These are phyloP conservation scores for Microcebus murinus DNA, from an alignment of 2,113 vertebrate genomes.

Conservation along the genomic window DNA sequence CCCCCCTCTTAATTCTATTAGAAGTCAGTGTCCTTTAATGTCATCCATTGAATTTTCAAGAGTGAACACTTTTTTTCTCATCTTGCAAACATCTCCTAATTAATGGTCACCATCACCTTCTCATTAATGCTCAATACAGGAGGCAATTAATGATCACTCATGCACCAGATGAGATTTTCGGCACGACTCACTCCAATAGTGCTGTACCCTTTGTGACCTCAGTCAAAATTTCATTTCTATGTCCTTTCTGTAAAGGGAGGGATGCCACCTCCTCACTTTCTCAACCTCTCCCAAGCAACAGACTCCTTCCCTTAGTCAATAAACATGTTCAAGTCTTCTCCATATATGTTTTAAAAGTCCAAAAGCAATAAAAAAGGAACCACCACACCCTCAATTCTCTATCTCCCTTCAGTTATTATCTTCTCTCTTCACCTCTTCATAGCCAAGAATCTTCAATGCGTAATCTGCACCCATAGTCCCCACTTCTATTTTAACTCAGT, in stretches of 20 bases:
- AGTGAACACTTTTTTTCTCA: constrained; percentile 60
- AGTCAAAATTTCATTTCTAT: constrained; percentile 56
- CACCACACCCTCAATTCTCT: neutral
- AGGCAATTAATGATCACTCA: constrained; percentile 78
- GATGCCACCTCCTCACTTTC: neutral
- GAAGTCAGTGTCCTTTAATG: constrained; percentile 64
- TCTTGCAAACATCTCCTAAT: constrained; percentile 74
- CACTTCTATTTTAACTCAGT: neutral
- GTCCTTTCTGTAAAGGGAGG: constrained; percentile 5
- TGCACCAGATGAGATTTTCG: constrained; percentile 69
- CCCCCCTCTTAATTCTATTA: constrained; percentile 49
- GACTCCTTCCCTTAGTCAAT: neutral
- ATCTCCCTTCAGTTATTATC: neutral
- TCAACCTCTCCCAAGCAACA: constrained; percentile 1
- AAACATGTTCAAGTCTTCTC: constrained; percentile 3
- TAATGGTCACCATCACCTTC: constrained; percentile 66
- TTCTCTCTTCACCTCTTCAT: neutral
- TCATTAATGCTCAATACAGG: constrained; percentile 71
- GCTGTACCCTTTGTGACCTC: constrained; percentile 40
- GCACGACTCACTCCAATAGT: constrained; percentile 27
- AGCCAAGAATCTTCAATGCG: neutral
- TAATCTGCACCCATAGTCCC: neutral
- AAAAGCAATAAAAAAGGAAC: neutral
- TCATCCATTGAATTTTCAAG: constrained; percentile 65
- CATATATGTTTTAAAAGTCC: neutral